Evolutionary conservation across 2,113 vertebrate genomes (phyloP), one percentile per base, ranked within the genome.

Genomic region (Aix galericulata): DNA sequence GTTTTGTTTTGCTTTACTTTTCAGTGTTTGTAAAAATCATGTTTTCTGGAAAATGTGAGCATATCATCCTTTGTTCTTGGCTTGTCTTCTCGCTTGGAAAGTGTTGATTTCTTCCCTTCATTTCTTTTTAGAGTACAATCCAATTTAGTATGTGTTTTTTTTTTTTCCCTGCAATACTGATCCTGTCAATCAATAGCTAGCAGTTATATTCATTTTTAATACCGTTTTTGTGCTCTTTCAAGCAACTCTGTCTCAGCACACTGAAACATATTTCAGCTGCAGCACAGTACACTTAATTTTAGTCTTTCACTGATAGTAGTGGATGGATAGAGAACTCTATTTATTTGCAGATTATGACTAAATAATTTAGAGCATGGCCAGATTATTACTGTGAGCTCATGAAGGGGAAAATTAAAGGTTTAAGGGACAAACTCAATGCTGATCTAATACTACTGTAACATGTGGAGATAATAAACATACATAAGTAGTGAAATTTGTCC

Each of bases 361-460:
- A 91, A 91, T 94, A 82, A 97, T 94, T 96, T 92, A 92, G 91
- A 95, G 62, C 67, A 46, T 50, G 27, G 36, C 2, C 53, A 84
- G 83, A 91, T 95, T 91, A 93, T 79, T 93, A 94, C 17, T 91
- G 58, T 79, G 58, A 87, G 82, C 40, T 94, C 62, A 46, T 82
- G 89, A 87, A 94, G 88, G 77, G 88, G 90, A 95, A 95, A 95
- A 96, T 94, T 90, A 95, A 96, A 86, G 83, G 80, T 91, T 94
- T 94, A 92, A 89, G 71, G 76, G 83, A 91, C 66, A 79, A 95
- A 92, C 50, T 91, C 31, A 69, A 18, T 97, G 78, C 40, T 93
- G n/a, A 84, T 96, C 44, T 79, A 85, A 84, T 92, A 79, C 80
- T 88, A 66, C 80, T 36, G 21, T 44, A 95, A 79, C 81, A 58